Percentiles rank a stretch among this genome's conserved stretches.
Evolutionary conservation across 2,113 vertebrate species (phyloP).

Genomic region (Lanius ludovicianus): DNA sequence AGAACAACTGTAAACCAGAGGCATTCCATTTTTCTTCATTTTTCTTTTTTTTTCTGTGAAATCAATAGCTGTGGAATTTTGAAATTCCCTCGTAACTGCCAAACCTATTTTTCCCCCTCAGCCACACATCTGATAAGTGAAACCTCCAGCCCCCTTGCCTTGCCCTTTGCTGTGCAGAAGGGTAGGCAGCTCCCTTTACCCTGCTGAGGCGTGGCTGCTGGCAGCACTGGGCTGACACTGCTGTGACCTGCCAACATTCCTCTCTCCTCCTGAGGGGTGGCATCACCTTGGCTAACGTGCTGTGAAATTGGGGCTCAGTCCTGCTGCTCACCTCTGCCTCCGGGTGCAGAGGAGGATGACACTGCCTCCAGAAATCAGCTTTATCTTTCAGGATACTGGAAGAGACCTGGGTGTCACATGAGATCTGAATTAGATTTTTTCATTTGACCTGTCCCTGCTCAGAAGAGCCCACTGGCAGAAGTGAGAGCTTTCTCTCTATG

Average conservation of each 20-base stretch:
- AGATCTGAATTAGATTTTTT: not conserved
- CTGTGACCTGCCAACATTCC: fast-evolving
- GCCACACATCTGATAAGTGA: not conserved
- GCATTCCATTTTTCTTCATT: not conserved
- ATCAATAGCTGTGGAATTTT: not conserved
- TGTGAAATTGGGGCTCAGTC: not conserved
- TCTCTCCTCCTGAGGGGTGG: fast-evolving
- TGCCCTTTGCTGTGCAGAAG: not conserved
- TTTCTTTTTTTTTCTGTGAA: not conserved
- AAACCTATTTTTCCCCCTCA: not conserved
- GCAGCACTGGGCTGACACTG: not conserved
- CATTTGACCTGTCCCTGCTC: not conserved
- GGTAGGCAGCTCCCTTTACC: not conserved
- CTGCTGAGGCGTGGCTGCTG: not conserved
- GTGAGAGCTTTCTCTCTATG: not conserved
- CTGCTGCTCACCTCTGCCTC: not conserved
- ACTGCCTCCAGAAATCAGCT: not conserved
- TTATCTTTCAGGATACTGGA: not conserved
- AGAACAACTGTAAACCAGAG: not conserved
- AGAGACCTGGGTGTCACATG: not conserved
- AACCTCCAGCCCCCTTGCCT: not conserved
- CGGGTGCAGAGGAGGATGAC: not conserved
- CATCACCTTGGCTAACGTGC: not conserved
- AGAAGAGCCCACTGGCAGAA: not conserved
- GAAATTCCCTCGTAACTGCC: fast-evolving